Evolutionary conservation across 1,140 invertebrate genomes (phyloP), one percentile per base, ranked within the genome.

Genomic region (Euwallacea fornicatus): DNA sequence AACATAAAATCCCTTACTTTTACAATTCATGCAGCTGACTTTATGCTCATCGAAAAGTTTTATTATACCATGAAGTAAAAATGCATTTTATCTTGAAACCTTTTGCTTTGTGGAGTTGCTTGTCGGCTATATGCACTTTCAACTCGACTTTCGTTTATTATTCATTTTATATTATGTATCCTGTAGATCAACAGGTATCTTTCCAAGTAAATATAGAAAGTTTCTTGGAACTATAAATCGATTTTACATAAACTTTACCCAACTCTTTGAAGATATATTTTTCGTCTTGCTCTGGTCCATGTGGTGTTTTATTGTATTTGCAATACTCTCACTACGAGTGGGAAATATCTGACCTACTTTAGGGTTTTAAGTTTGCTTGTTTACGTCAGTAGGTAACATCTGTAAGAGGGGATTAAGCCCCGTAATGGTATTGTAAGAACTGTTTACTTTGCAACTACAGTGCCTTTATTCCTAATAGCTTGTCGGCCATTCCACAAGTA

Each of bases 111-210:
- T 53, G 46, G 46, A 50, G n/a, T n/a, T 42, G 11, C 59, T 61
- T 41, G n/a, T 21, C 9, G n/a, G 21, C 50, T 64, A 16, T 64
- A 50, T 64, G 59, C 42, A 43, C 59, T 33, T 58, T 61, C 59
- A 42, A 53, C 15, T 64, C 62, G 62, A 33, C 42, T 50, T 53
- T 65, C 50, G 41, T 65, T 65, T 65, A 65, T 65, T 44, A 66
- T 66, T 66, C 54, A 66, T 56, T 21, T 66, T 66, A 21, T 66
- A 33, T 58, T 56, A 42, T 66, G 54, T 44, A 42, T 65, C 58
- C 44, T 50, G 55, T 43, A 66, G 58, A 66, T 66, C 65, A 66
- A 66, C 65, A 66, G 65, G 65, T 66, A 46, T 66, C 42, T 33
- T 41, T 47, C 13, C 10, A 58, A 66, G 65, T 66, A 66, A 66